phyloP scores from a whole-genome alignment of 2,113 vertebrate species.

The Lates calcarifer region DNA sequence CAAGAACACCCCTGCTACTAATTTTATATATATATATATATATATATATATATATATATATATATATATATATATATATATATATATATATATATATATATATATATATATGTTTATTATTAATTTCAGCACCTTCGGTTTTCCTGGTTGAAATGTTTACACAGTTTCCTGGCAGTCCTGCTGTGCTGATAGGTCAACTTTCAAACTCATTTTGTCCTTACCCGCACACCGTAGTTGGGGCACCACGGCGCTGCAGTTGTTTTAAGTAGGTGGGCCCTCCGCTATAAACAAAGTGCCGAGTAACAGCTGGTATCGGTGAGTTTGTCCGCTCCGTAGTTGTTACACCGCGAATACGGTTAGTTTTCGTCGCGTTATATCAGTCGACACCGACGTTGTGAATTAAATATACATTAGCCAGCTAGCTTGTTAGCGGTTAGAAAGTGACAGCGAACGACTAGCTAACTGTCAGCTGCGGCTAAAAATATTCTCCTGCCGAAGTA shows the following conservation, averaged over 20 bases:
- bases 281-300: slow-evolving; percentile 18
- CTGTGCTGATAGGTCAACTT: neutral
- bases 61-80: no score
- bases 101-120: no score
- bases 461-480: slow-evolving; percentile 60
- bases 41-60: no score
- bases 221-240: slow-evolving; percentile 48
- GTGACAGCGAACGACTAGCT: slow-evolving; percentile 50
- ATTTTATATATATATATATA: no score
- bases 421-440: neutral
- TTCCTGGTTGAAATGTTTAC: neutral
- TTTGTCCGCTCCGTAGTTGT: neutral
- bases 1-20: no score
- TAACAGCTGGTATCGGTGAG: slow-evolving; percentile 6
- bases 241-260: neutral
- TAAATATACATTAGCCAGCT: neutral
- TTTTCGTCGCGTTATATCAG: neutral
- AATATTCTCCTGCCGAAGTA: slow-evolving; percentile 60
- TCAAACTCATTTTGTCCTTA: slow-evolving; percentile 25
- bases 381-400: neutral
- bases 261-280: neutral
- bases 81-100: no score
- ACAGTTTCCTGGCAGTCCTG: neutral
- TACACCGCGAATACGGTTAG: accelerated
- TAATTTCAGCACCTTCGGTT: no score